These are phyloP conservation scores for Semotilus atromaculatus DNA, from an alignment of 2,797 vertebrate genomes.

Conservation along the genomic window DNA sequence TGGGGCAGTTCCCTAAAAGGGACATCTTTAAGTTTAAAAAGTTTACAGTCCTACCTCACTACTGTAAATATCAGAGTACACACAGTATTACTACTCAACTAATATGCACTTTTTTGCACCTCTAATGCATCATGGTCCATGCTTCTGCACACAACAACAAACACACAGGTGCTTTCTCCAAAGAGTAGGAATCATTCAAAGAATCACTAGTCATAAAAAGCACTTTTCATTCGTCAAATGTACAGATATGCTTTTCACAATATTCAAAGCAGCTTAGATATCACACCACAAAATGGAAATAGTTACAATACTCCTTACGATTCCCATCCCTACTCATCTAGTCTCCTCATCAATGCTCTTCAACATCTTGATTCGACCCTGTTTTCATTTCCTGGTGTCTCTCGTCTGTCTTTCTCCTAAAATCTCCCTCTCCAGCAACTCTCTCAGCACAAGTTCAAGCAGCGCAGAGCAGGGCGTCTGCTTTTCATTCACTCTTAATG, in stretches of 20 bases:
- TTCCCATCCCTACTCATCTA: neutral
- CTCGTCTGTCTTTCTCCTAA: conserved; percentile 39
- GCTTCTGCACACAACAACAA: too few species aligned
- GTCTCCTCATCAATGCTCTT: neutral
- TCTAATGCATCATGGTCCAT: too few species aligned
- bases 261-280: too few species aligned
- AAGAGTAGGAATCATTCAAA: too few species aligned
- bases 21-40: neutral
- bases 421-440: conserved; percentile 38
- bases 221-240: too few species aligned
- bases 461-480: conserved; percentile 64
- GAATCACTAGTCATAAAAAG: too few species aligned
- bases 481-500: conserved; percentile 76
- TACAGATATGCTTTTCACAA: too few species aligned
- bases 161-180: too few species aligned
- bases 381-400: conserved; percentile 36
- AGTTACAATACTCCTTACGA: neutral
- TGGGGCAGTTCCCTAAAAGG: neutral
- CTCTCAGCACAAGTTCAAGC: conserved; percentile 22
- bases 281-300: too few species aligned
- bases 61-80: neutral
- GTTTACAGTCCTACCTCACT: neutral
- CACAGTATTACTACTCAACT: too few species aligned
- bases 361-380: conserved; percentile 8
- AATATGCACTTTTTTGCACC: neutral